Base-by-base conservation (phyloP, 1,140 invertebrate species). In the Tetragnatha versicolor region DNA sequence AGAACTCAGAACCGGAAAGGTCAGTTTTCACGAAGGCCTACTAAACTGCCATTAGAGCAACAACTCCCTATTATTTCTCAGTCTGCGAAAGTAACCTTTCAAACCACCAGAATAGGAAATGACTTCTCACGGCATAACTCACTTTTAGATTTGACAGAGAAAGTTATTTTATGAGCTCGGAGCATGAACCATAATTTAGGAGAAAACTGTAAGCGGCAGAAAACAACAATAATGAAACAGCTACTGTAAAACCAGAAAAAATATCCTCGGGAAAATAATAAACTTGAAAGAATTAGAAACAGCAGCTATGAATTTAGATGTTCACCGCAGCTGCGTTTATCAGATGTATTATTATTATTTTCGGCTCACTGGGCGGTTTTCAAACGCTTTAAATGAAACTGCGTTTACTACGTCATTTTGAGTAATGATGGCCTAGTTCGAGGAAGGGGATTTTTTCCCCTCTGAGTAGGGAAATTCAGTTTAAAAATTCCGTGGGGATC, bases 231-330 rank as follows among this genome's bases (percentile, higher is more conserved):
- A n/a, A n/a, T n/a, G n/a, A n/a, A n/a, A n/a, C n/a, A n/a, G n/a
- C n/a, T n/a, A n/a, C n/a, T n/a, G n/a, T n/a, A n/a, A n/a, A n/a
- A n/a, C n/a, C n/a, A n/a, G n/a, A n/a, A n/a, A n/a, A n/a, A n/a
- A n/a, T n/a, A n/a, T 45, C n/a, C 42, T n/a, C 42, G 42, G n/a
- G n/a, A 63, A 27, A 17, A 22, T 14, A 63, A 22, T 42, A 45
- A 10, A 33, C 37, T 9, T 6, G n/a, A 33, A 63, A 63, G 60
- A 63, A 45, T 63, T 63, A 63, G 37, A 63, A 63, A 63, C 60
- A 63, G n/a, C n/a, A n/a, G 60, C 60, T 63, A 63, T 42, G 60
- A 63, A 63, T 63, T 63, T 63, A 63, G 60, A 63, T 63, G 35
- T 42, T 63, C 35, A 42, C 6, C 6, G 10, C 22, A 63, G 22